Evolutionary conservation across 2,113 vertebrate genomes (phyloP), one percentile per base, ranked within the genome.

Genomic region (Pyrgilauda ruficollis): DNA sequence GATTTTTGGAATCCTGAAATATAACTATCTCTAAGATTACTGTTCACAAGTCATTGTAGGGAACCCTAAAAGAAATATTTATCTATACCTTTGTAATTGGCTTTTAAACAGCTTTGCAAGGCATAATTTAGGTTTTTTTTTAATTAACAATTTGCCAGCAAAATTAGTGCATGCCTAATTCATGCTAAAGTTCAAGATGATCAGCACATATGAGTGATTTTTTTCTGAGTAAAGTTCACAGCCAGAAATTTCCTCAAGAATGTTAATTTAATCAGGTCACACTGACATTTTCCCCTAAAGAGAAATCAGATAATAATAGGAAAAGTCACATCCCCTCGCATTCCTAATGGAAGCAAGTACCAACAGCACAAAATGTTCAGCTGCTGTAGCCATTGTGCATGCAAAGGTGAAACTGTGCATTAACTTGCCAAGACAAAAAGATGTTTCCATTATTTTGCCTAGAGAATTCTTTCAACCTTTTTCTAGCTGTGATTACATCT

Each of bases 211-310:
- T 1, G 33, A 47, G 41, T 47, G 73, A 84, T 41, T 89, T 91
- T 87, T 88, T 85, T 87, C 52, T 64, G 52, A 78, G 59, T 75
- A 93, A 95, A 89, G 68, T 94, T 92, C 93, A 80, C 63, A 78
- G 91, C 33, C 77, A 75, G 52, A 94, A 78, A 82, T 30, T 64
- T 89, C 93, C 89, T 90, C 44, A 41, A 72, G 86, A 89, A 68
- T 46, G 37, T 81, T 96, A 96, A 95, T 96, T 95, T 75, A 93
- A 95, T 97, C 73, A 95, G 87, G 41, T 92, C 95, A 95, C 39
- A 21, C 33, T 96, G 95, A 84, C 89, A 72, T 94, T 72, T 92
- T 75, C 41, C 64, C 86, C 66, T 75, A 37, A 59, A 78, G 86
- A 95, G 24, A 78, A 92, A 72, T 78, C 47, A 74, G 68, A 87